These are phyloP conservation scores for Syndactyla subalaris DNA, from an alignment of 2,797 vertebrate genomes.

Conservation along the genomic window DNA sequence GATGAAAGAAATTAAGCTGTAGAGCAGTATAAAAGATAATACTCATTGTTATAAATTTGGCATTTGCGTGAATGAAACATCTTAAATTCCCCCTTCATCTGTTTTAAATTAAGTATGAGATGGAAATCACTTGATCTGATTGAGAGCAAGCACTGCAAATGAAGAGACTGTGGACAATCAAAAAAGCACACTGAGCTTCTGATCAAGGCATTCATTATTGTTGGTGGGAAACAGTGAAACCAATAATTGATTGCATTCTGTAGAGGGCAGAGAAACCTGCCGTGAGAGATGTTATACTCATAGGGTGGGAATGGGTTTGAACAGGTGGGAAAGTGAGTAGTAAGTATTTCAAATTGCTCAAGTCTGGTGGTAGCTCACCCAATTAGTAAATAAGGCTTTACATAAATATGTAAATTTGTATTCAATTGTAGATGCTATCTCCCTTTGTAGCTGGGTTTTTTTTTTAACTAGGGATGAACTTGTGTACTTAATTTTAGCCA, in stretches of 20 bases:
- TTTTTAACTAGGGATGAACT: not conserved
- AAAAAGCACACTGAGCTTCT: not conserved
- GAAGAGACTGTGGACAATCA: not conserved
- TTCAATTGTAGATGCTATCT: not conserved
- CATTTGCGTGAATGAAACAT: conserved; percentile 34
- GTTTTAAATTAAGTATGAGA: conserved; percentile 62
- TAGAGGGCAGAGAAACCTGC: not conserved
- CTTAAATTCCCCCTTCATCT: conserved; percentile 41
- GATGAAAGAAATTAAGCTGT: conserved; percentile 55
- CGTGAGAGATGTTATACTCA: not conserved
- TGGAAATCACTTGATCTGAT: conserved; percentile 46
- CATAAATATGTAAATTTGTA: not conserved
- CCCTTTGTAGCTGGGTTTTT: not conserved
- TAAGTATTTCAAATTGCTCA: not conserved
- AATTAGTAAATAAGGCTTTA: not conserved
- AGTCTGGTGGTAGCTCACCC: not conserved
- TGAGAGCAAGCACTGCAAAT: conserved; percentile 18
- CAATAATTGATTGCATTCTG: conserved; percentile 9
- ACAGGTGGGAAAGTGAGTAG: not conserved
- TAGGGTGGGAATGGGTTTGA: not conserved
- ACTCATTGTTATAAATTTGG: conserved; percentile 44
- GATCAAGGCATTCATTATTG: conserved; percentile 26
- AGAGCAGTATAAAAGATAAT: conserved; percentile 39
- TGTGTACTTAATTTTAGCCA: not conserved
- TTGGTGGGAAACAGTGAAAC: not conserved